These are phyloP conservation scores for Psammodynastes pulverulentus DNA, from an alignment of 2,113 vertebrate species.

Conservation along the genomic window DNA sequence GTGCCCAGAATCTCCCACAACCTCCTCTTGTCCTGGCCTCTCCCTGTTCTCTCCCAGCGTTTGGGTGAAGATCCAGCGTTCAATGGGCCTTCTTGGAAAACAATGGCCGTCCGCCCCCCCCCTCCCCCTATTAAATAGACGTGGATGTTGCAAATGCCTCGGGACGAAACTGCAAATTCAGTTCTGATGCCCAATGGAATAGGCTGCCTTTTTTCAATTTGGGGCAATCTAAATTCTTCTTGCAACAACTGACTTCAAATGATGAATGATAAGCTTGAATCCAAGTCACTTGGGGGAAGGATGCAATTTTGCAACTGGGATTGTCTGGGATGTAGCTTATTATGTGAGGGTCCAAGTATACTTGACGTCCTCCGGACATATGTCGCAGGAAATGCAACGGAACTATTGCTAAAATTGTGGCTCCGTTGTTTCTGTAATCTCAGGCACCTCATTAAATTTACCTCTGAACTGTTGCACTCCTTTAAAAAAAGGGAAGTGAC, in stretches of 20 bases:
- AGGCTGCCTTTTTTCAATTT: background rate
- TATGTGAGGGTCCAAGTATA: background rate
- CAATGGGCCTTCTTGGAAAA: background rate
- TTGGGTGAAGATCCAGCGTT: background rate
- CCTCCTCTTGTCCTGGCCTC: background rate
- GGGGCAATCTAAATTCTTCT: background rate
- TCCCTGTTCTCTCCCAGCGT: fast-evolving
- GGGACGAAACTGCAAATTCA: background rate
- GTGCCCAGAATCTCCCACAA: background rate
- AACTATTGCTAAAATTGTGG: background rate
- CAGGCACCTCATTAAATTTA: background rate
- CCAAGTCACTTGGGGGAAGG: background rate
- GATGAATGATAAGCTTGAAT: background rate
- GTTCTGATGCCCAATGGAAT: background rate
- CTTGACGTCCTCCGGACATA: background rate
- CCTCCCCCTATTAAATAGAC: background rate
- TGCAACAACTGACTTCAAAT: background rate
- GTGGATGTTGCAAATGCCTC: background rate
- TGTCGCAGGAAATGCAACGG: background rate
- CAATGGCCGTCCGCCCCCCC: background rate
- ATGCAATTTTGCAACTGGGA: background rate
- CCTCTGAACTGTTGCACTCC: background rate
- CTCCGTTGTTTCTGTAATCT: background rate
- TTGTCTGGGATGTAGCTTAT: background rate
- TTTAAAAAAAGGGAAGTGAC: background rate